A percentile compares a stretch with the other conserved stretches of the same genome.
These are phyloP conservation scores for Channa argus DNA, from an alignment of 2,113 vertebrate species.

Conservation along the genomic window DNA sequence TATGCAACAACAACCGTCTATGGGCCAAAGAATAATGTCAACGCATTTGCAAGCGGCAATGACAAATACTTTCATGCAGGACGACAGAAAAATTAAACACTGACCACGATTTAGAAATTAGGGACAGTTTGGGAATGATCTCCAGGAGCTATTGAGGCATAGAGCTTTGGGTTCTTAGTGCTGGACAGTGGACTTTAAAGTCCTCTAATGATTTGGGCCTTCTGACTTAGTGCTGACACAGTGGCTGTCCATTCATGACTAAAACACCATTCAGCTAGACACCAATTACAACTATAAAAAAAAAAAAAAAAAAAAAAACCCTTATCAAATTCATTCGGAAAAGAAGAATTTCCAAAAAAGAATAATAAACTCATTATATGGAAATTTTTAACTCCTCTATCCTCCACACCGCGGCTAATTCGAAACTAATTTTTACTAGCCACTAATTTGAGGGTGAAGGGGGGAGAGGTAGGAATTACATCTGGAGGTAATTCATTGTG, in stretches of 20 bases:
- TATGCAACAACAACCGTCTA: conserved; percentile 38
- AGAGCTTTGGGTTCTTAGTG: conserved; percentile 12
- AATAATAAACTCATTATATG: conserved; percentile 84
- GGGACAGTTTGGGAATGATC: conserved; percentile 38
- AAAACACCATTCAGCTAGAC: conserved; percentile 70
- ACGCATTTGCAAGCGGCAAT: conserved; percentile 35
- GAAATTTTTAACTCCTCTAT: conserved; percentile 78
- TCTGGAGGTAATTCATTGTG: conserved; percentile 84
- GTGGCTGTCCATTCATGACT: conserved; percentile 67
- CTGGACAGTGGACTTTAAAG: conserved; percentile 6
- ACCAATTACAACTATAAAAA: conserved; percentile 62
- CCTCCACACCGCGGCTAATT: conserved; percentile 81
- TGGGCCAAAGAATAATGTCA: conserved; percentile 40
- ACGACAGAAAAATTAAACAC: conserved; percentile 29
- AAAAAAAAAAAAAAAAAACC: conserved; percentile 57
- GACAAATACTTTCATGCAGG: conserved; percentile 44
- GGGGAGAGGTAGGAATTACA: conserved; percentile 80
- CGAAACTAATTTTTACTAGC: conserved; percentile 86
- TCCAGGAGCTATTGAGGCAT: conserved; percentile 36
- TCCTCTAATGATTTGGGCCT: conserved; percentile 41
- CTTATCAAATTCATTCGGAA: conserved; percentile 71
- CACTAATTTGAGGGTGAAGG: conserved; percentile 82
- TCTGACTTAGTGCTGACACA: conserved; percentile 59
- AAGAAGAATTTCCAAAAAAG: conserved; percentile 77
- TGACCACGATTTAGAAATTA: conserved; percentile 20